Conservation (phyloP, 2,113 vertebrate genomes). For the Mirounga angustirostris region DNA sequence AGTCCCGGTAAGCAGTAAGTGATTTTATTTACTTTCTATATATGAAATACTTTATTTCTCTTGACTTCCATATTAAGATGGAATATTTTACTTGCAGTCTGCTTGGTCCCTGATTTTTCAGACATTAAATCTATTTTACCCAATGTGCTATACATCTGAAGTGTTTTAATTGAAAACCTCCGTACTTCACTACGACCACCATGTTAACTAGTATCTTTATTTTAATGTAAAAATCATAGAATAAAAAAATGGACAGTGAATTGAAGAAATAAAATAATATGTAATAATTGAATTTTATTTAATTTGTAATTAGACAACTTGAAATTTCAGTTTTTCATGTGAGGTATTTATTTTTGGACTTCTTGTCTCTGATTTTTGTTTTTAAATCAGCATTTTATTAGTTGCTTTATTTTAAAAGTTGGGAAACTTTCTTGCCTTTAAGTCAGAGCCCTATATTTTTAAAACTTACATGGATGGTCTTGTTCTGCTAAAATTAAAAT, state of each 20-base stretch:
- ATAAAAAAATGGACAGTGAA: constrained; percentile 9
- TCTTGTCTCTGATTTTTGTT: neutral
- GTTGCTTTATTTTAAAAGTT: constrained; percentile 4
- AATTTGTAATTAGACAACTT: constrained; percentile 28
- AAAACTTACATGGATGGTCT: neutral
- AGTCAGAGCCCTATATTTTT: constrained; percentile 2
- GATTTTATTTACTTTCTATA: neutral
- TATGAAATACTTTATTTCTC: constrained; percentile 20
- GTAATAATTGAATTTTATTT: constrained; percentile 13
- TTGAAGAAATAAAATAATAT: neutral
- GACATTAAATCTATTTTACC: neutral
- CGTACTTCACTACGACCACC: neutral
- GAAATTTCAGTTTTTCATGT: constrained; percentile 10
- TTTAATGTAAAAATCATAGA: constrained; percentile 44
- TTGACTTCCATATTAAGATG: constrained; percentile 2
- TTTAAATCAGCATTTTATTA: constrained; percentile 23
- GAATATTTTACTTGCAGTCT: constrained; percentile 26
- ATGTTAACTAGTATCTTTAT: neutral
- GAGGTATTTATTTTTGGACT: neutral
- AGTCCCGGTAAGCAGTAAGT: constrained; percentile 91
- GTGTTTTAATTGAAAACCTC: constrained; percentile 40
- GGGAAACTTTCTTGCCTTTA: neutral
- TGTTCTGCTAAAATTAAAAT: constrained; percentile 12
- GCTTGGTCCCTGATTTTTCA: constrained; percentile 25
- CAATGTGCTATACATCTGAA: neutral